Evolutionary conservation across 2,113 vertebrate species (phyloP).

Genomic region (Meleagris gallopavo): DNA sequence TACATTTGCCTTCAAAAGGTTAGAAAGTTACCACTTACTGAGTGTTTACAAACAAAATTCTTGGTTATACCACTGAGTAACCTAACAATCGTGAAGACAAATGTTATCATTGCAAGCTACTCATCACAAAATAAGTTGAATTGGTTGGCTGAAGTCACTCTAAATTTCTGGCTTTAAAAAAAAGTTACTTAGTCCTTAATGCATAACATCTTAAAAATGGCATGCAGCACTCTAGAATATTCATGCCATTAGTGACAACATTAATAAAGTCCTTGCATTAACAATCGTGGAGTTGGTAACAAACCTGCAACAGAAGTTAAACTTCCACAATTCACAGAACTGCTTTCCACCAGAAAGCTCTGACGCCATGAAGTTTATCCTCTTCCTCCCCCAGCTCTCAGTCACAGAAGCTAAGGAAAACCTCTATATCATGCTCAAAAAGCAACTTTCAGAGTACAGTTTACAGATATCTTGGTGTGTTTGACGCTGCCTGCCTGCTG

Average conservation of each 20-base stretch:
- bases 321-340: background rate
- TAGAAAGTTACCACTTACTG: background rate
- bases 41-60: background rate
- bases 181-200: background rate
- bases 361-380: background rate
- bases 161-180: background rate
- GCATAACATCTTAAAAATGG: rapidly evolving
- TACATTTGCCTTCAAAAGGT: background rate
- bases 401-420: background rate
- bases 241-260: background rate
- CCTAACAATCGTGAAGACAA: background rate
- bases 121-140: rapidly evolving
- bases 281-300: background rate
- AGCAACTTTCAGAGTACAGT: background rate
- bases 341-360: background rate
- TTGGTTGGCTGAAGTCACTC: background rate
- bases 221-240: background rate
- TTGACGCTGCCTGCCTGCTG: background rate
- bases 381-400: background rate
- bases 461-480: background rate
- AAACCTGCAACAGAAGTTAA: background rate
- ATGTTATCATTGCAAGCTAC: background rate
- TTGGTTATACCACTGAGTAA: background rate
- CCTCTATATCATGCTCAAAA: rapidly evolving
- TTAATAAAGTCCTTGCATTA: background rate